A percentile compares a stretch with the other conserved stretches of the same genome.
Conservation (phyloP, 2,113 vertebrate species). For the Hippocampus abdominalis region DNA sequence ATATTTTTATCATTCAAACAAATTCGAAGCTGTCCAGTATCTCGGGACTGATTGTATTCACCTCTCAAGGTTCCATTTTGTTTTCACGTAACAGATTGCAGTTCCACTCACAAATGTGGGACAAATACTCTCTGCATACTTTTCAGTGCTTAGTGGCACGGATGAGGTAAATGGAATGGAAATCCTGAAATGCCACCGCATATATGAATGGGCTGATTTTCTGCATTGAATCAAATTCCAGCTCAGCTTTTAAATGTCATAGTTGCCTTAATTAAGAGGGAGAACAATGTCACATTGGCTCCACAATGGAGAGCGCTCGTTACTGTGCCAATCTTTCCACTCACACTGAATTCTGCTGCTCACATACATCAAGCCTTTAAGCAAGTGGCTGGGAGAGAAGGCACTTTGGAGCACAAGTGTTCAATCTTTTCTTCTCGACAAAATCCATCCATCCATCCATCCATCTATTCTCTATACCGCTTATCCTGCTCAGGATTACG, state of each 20-base stretch:
- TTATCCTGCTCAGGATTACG: too few species aligned
- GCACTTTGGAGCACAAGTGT: slow-evolving; percentile 6
- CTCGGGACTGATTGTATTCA: neutral
- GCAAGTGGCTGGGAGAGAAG: slow-evolving; percentile 5
- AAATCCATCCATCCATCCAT: neutral
- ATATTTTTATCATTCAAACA: neutral
- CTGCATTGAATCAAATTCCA: slow-evolving; percentile 57
- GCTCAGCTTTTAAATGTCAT: slow-evolving; percentile 60
- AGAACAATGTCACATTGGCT: slow-evolving; percentile 36
- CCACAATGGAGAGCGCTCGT: slow-evolving; percentile 38
- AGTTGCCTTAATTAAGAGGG: slow-evolving; percentile 59
- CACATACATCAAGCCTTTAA: slow-evolving; percentile 20
- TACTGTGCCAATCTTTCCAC: slow-evolving; percentile 28
- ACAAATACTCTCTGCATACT: slow-evolving; percentile 16
- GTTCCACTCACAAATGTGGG: neutral
- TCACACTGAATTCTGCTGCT: slow-evolving; percentile 16
- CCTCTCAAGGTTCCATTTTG: neutral
- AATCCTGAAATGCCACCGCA: slow-evolving; percentile 60
- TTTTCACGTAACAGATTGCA: slow-evolving; percentile 24
- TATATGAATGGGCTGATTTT: slow-evolving; percentile 55
- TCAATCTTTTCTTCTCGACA: slow-evolving; percentile 11
- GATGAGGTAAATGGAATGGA: slow-evolving; percentile 58
- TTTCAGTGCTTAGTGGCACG: slow-evolving; percentile 30
- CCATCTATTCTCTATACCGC: too few species aligned
- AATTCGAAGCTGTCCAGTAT: neutral